Evolutionary conservation across 2,888 invertebrate species (phyloP).

Genomic region (Oligia strigilis): DNA sequence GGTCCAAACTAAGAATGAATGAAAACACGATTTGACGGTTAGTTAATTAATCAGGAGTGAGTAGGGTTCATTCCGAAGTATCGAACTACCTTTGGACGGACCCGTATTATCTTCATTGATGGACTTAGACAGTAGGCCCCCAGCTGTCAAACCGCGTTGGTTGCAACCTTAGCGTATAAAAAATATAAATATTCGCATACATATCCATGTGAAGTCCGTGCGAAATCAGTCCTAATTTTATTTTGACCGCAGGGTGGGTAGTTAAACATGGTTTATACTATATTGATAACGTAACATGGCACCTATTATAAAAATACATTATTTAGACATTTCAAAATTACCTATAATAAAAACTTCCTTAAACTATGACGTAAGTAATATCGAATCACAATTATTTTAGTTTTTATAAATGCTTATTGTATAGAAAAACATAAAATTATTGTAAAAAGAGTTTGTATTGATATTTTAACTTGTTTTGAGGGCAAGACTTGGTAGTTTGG

Average conservation of each 20-base stretch:
- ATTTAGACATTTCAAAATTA: constrained; percentile 50
- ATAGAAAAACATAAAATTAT: constrained; percentile 45
- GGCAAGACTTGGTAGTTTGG: constrained; percentile 51
- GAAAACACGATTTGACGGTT: background rate
- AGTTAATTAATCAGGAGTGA: background rate
- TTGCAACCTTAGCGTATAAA: background rate
- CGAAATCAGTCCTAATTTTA: constrained; percentile 7
- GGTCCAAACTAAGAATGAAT: background rate
- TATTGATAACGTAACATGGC: constrained; percentile 54
- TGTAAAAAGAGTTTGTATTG: constrained; percentile 56
- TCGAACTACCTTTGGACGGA: background rate
- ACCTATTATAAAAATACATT: constrained; percentile 45
- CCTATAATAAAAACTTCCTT: constrained; percentile 18
- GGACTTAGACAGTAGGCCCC: background rate
- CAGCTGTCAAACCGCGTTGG: constrained; percentile 6
- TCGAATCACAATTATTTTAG: constrained; percentile 58
- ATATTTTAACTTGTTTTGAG: constrained; percentile 60
- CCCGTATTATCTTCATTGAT: background rate
- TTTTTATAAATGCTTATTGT: constrained; percentile 62
- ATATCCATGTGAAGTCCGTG: constrained; percentile 22
- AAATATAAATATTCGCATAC: constrained; percentile 5
- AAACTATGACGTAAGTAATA: constrained; percentile 27
- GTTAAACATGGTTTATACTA: constrained; percentile 43
- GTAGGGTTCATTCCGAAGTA: background rate
- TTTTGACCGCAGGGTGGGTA: constrained; percentile 22